Evolutionary conservation across 2,113 vertebrate genomes (phyloP), one percentile per base, ranked within the genome.

Genomic region (Anarhynchus alexandrinus): DNA sequence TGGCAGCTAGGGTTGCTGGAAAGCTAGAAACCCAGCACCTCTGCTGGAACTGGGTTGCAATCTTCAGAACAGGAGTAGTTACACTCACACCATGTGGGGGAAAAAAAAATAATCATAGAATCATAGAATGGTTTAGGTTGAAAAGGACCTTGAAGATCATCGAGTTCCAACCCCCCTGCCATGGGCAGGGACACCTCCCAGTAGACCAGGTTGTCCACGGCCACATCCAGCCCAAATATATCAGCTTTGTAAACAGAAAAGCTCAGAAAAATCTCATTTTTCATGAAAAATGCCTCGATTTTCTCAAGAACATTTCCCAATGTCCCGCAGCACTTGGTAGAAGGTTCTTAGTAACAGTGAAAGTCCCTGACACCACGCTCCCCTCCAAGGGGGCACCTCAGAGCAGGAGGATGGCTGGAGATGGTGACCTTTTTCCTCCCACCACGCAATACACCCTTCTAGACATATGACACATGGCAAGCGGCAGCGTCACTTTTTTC

Each of bases 301-400:
- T 80, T 72, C 66, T 80, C 19, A 51, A 65, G 16, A 77, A 47
- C 23, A 38, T 77, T 59, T 67, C 27, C 40, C 27, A 59, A 1
- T 23, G n/a, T 18, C 13, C n/a, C 80, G 64, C 25, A 70, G 59
- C 34, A 38, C 49, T 57, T 6, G 3, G 40, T 27, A 86, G 72
- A 57, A 88, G n/a, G 30, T 14, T 81, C 40, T 36, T 0, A 0
- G 1, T 22, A 72, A 73, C 21, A 26, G 2, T 11, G 16, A 43
- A 26, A 10, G 30, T 52, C 23, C 32, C n/a, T 34, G 27, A 38
- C 5, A 6, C 5, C 10, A 26, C 0, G 0, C 7, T 88, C 20
- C 6, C 17, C 12, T 57, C 71, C 29, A 42, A 6, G 10, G 34
- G 26, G 15, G 15, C 52, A 57, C 32, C 64, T 77, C 26, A 23